Evolutionary conservation across 2,797 vertebrate species (phyloP).

Genomic region (Antrozous pallidus): DNA sequence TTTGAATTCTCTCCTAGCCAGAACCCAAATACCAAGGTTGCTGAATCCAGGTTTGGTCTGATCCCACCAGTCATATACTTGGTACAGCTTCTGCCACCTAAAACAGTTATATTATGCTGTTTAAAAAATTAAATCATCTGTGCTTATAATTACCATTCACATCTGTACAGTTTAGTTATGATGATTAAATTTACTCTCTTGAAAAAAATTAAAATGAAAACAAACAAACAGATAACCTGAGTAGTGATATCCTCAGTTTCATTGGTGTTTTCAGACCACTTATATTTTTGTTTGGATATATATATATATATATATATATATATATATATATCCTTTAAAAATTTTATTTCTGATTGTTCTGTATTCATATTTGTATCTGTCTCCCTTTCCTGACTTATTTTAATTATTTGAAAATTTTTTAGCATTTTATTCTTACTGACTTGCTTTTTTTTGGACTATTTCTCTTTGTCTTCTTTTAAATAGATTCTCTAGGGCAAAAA

Average conservation of each 20-base stretch:
- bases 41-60: no score
- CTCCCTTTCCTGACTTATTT: background rate
- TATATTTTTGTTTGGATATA: background rate
- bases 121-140: no score
- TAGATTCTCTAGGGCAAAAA: background rate
- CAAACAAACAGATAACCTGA: background rate
- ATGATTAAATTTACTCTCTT: no score
- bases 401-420: background rate
- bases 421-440: background rate
- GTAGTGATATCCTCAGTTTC: background rate
- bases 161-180: no score
- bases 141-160: no score
- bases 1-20: no score
- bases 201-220: no score
- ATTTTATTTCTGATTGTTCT: background rate
- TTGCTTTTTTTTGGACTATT: background rate
- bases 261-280: background rate
- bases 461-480: background rate
- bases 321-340: background rate
- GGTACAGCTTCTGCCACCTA: no score
- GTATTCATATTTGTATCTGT: background rate
- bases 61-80: no score
- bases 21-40: no score
- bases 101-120: no score
- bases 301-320: background rate